phyloP scores from a whole-genome alignment of 2,113 vertebrate genomes.

The Pampusana beccarii region DNA sequence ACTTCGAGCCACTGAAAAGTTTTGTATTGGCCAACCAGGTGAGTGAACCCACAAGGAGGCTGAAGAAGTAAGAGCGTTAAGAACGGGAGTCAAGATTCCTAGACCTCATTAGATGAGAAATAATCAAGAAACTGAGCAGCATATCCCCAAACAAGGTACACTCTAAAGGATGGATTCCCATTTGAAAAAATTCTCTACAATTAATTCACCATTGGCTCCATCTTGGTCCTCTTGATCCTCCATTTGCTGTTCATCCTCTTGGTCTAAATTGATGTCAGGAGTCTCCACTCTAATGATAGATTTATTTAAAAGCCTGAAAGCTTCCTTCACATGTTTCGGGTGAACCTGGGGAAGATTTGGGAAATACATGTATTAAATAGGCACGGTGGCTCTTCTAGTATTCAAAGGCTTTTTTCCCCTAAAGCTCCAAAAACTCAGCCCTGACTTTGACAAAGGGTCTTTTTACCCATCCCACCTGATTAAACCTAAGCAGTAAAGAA shows the following conservation, averaged over 20 bases:
- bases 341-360: constrained; percentile 83
- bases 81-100: neutral
- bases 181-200: neutral
- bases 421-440: neutral
- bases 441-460: neutral
- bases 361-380: neutral
- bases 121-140: neutral
- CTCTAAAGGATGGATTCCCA: neutral
- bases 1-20: neutral
- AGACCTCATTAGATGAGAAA: neutral
- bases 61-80: neutral
- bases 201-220: constrained; percentile 76
- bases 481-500: neutral
- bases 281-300: constrained; percentile 98
- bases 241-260: constrained; percentile 84
- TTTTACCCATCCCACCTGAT: neutral
- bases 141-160: neutral
- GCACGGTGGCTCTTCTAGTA: neutral
- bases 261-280: constrained; percentile 95
- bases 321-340: constrained; percentile 98
- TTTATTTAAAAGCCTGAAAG: constrained; percentile 96
- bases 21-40: neutral
- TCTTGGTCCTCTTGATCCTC: constrained; percentile 77
- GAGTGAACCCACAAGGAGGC: neutral
- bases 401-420: neutral